A percentile compares a stretch with the other conserved stretches of the same genome.
Evolutionary conservation across 2,888 invertebrate genomes (phyloP).

Genomic region (Sesia bembeciformis): DNA sequence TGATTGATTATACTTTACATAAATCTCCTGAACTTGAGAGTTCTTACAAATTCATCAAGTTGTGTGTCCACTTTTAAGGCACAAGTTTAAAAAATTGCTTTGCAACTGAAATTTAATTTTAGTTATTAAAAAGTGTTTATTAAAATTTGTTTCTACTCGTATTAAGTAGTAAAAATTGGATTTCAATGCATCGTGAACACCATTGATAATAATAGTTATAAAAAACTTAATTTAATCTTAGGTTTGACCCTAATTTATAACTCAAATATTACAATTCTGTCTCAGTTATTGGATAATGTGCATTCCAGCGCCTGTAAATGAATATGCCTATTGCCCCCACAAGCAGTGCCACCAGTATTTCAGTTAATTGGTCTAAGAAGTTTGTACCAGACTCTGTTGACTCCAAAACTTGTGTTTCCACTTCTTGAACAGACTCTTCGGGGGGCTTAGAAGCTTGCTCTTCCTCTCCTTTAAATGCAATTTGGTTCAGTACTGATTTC

Average conservation of each 20-base stretch:
- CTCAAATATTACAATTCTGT: constrained; percentile 34
- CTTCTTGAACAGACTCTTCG: constrained; percentile 42
- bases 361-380: constrained; percentile 58
- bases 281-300: constrained; percentile 31
- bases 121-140: neutral
- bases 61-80: constrained; percentile 6
- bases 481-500: constrained; percentile 59
- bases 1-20: no score
- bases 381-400: constrained; percentile 48
- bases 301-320: constrained; percentile 60
- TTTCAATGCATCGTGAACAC: neutral
- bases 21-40: no score
- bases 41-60: no score
- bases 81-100: constrained; percentile 7
- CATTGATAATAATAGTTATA: neutral
- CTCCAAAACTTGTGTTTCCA: constrained; percentile 42
- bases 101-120: neutral
- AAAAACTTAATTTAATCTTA: neutral
- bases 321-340: constrained; percentile 60
- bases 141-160: neutral
- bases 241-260: neutral
- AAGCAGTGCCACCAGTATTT: constrained; percentile 55
- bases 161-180: no score
- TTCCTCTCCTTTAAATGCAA: constrained; percentile 68
- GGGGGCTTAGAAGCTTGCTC: constrained; percentile 46